Base-by-base conservation (phyloP, 2,113 vertebrate genomes). In the Marcusenius ussheri region DNA sequence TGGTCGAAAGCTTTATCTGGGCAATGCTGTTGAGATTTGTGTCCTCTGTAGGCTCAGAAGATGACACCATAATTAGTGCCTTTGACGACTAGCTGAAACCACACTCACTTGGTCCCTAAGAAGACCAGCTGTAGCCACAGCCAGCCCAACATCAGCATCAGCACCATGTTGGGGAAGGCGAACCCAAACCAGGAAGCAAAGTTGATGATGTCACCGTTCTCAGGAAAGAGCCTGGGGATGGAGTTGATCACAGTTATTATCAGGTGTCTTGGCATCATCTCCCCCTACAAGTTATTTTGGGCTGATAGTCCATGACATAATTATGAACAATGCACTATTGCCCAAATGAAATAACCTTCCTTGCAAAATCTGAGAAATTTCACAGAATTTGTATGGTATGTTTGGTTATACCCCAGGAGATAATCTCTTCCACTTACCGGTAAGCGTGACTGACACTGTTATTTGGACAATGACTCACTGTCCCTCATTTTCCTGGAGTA, bases 171-270 rank as follows among this genome's bases (percentile, higher is more conserved):
- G 90, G 98, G 98, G 91, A 99, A 98, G 27, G 98, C 96, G 84
- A 99, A 99, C 1, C 89, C 96, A 83, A 99, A 98, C 98, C 98
- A 99, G 7, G 98, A 98, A 1, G 97, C 98, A 90, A 99, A 99
- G 94, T 99, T 99, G 92, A 99, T 89, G 0, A 97, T 17, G 2
- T 98, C 96, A 0, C 96, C 96, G 6, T 97, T 99, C 13, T 94
- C 83, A 1, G 98, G 97, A 92, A 98, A 99, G 88, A 99, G 94
- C 74, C 98, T 99, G 91, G 45, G 19, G 24, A 27, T 42, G n/a
- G 51, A n/a, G 35, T 46, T 27, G 85, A 39, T 27, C n/a, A 84
- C 21, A 47, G 83, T 84, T 46, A 84, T 42, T 46, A 24, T 84
- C 39, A 24, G 21, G 6, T 46, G n/a, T 47, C 9, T 21, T 84